Conservation (phyloP, 2,113 vertebrate genomes). For the Menura novaehollandiae region DNA sequence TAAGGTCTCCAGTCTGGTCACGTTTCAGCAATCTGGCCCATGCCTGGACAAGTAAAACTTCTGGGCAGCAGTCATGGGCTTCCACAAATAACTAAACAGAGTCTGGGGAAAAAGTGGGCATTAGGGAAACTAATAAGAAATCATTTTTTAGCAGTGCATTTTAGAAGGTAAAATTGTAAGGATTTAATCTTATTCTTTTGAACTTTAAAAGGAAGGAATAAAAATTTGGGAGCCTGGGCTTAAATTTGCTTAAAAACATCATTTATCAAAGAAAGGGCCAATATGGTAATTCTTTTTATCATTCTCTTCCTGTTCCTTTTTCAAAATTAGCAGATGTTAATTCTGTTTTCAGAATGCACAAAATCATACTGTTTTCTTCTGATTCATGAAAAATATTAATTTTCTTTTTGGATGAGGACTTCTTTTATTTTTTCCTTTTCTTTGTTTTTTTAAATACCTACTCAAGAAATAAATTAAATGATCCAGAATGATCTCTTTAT, state of each 20-base stretch:
- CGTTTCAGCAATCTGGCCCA: background rate
- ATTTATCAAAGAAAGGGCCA: background rate
- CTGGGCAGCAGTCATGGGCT: background rate
- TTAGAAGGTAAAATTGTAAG: background rate
- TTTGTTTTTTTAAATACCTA: background rate
- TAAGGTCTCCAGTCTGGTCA: background rate
- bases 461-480: background rate
- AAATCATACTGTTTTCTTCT: background rate
- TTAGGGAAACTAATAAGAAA: background rate
- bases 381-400: background rate
- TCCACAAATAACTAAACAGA: background rate
- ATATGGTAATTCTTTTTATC: background rate
- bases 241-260: background rate
- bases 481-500: background rate
- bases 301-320: background rate
- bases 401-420: background rate
- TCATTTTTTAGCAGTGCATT: background rate
- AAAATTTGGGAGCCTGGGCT: background rate
- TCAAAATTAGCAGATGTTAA: background rate
- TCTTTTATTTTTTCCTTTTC: background rate
- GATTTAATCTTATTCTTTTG: background rate
- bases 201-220: background rate
- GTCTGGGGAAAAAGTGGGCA: background rate
- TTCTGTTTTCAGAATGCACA: background rate
- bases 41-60: background rate